Conservation (phyloP, 2,888 invertebrate genomes). For the Mystacides longicornis region DNA sequence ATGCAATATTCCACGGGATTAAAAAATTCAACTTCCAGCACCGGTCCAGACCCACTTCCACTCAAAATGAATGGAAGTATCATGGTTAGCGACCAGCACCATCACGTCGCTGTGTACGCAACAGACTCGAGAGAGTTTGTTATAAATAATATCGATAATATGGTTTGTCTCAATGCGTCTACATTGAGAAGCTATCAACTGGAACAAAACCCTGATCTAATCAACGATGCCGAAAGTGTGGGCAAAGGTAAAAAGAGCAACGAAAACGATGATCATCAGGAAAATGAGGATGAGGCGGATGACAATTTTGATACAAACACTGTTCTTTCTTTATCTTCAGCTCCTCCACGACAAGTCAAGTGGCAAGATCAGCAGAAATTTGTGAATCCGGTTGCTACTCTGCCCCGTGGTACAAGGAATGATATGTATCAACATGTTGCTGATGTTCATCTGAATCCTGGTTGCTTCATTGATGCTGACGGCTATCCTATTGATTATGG, state of each 20-base stretch:
- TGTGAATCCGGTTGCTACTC: conserved; percentile 42
- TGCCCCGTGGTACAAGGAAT: conserved; percentile 43
- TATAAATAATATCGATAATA: conserved; percentile 33
- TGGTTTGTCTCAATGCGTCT: conserved; percentile 52
- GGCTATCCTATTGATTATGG: conserved; percentile 76
- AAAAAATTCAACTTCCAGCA: conserved; percentile 38
- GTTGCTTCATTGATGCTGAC: conserved; percentile 69
- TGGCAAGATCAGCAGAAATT: conserved; percentile 46
- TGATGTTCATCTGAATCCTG: conserved; percentile 67
- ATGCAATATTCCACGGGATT: conserved; percentile 44
- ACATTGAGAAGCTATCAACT: conserved; percentile 42
- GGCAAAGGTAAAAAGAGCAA: conserved; percentile 39
- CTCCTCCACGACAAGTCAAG: conserved; percentile 47
- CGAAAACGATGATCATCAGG: conserved; percentile 24
- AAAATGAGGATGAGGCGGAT: conserved; percentile 36
- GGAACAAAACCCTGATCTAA: conserved; percentile 73
- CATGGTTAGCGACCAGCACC: conserved; percentile 49
- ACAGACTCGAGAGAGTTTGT: conserved; percentile 40
- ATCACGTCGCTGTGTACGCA: conserved; percentile 48
- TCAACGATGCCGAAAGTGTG: conserved; percentile 66
- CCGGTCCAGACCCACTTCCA: conserved; percentile 42
- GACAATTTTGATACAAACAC: conserved; percentile 45
- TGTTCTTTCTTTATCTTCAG: conserved; percentile 29
- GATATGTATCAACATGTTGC: conserved; percentile 59
- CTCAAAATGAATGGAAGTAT: conserved; percentile 49